Evolutionary conservation across 2,797 vertebrate genomes (phyloP).

Genomic region (Rhabdophis nuchalis): DNA sequence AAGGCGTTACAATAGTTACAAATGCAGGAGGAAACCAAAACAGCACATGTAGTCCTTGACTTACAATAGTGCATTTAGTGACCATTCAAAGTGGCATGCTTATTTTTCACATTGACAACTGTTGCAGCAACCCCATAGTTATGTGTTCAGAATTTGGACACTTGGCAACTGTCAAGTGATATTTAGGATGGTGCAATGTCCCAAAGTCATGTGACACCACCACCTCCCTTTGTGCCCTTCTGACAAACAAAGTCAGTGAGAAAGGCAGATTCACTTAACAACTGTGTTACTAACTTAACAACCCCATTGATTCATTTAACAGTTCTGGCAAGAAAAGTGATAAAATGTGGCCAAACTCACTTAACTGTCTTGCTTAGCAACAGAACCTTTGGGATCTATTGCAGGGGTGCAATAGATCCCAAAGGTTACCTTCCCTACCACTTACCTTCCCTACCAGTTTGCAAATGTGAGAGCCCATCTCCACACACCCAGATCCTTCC

Average conservation of each 20-base stretch:
- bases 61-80: not conserved
- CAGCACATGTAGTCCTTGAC: not conserved
- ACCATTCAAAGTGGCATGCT: not conserved
- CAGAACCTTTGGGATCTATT: not conserved
- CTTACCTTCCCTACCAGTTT: too few relatives aligned
- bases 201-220: too few relatives aligned
- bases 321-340: not conserved
- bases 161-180: not conserved
- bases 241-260: too few relatives aligned
- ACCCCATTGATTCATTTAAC: too few relatives aligned
- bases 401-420: too few relatives aligned
- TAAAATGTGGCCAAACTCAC: not conserved
- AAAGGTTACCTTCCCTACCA: too few relatives aligned
- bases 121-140: not conserved
- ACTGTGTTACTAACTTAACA: too few relatives aligned
- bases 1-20: not conserved
- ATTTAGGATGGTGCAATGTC: not conserved
- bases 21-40: not conserved
- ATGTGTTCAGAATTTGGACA: not conserved
- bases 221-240: too few relatives aligned
- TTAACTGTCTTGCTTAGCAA: not conserved
- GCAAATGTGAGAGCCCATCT: too few relatives aligned
- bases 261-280: too few relatives aligned
- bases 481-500: too few relatives aligned
- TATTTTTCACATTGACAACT: not conserved